These are phyloP conservation scores for Ennomos quercinarius DNA, from an alignment of 2,888 invertebrate species.

Conservation along the genomic window DNA sequence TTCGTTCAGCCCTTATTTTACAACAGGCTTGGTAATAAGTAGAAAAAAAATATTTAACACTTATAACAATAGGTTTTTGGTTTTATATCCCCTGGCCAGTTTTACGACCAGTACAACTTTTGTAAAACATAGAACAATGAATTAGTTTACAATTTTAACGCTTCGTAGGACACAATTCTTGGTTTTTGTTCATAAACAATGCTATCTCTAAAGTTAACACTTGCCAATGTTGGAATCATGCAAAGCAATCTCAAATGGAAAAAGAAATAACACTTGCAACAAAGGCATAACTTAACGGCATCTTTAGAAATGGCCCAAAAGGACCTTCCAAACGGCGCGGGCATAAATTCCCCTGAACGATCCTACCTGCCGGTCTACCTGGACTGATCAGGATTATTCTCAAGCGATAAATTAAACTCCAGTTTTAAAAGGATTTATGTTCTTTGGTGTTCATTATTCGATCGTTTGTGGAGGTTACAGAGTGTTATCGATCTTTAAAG, in stretches of 20 bases:
- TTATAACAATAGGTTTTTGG: slow-evolving; percentile 42
- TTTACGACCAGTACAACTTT: slow-evolving; percentile 15
- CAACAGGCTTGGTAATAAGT: not conserved
- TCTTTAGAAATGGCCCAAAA: slow-evolving; percentile 68
- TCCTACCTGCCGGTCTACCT: slow-evolving; percentile 75
- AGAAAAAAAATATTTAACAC: slow-evolving; percentile 38
- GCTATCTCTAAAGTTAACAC: slow-evolving; percentile 28
- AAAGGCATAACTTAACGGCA: slow-evolving; percentile 71
- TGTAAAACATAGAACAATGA: slow-evolving; percentile 41
- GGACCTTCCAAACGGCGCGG: slow-evolving; percentile 59
- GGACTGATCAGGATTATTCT: slow-evolving; percentile 62
- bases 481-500: slow-evolving; percentile 7
- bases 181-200: slow-evolving; percentile 46
- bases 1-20: too few relatives aligned
- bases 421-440: slow-evolving; percentile 67
- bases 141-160: slow-evolving; percentile 50
- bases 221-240: slow-evolving; percentile 43
- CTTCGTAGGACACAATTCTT: slow-evolving; percentile 41
- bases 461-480: slow-evolving; percentile 57
- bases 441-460: slow-evolving; percentile 69
- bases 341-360: slow-evolving; percentile 69
- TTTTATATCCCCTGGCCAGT: slow-evolving; percentile 1
- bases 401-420: slow-evolving; percentile 72
- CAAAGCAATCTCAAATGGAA: too few relatives aligned
- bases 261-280: slow-evolving; percentile 62